A percentile compares a stretch with the other conserved stretches of the same genome.
Evolutionary conservation across 1,140 invertebrate species (phyloP).

Genomic region (Odontomachus brunneus): DNA sequence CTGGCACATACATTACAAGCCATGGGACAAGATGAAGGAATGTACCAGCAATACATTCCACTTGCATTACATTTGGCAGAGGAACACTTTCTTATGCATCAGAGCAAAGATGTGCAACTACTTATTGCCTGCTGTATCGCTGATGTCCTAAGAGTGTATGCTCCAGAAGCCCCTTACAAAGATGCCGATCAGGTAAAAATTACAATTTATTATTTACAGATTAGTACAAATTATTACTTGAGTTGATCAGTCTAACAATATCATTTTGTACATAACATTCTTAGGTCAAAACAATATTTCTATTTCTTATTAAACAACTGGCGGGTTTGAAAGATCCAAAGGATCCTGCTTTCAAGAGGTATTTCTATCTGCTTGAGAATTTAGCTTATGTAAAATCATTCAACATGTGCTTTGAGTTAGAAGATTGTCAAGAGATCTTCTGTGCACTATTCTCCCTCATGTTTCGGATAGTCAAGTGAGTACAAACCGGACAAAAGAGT

Average conservation of each 20-base stretch:
- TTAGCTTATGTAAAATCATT: conserved; percentile 99
- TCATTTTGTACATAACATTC: conserved; percentile 23
- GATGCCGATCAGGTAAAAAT: conserved; percentile 95
- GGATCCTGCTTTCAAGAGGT: conserved; percentile 98
- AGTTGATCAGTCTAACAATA: background rate
- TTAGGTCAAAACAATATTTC: conserved; percentile 93
- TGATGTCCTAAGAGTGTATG: conserved; percentile 98
- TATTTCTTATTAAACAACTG: conserved; percentile 98
- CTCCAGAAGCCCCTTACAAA: conserved; percentile 99
- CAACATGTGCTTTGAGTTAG: conserved; percentile 99
- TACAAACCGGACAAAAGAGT: conserved; percentile 56
- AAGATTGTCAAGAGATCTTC: conserved; percentile 99
- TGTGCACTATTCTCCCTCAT: conserved; percentile 97
- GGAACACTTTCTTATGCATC: conserved; percentile 96
- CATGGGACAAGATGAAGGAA: conserved; percentile 97
- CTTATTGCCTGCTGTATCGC: conserved; percentile 98
- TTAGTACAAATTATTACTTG: conserved; percentile 18
- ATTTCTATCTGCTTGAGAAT: conserved; percentile 98
- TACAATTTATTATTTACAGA: background rate
- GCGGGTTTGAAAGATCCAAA: conserved; percentile 97
- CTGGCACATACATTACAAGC: conserved; percentile 97
- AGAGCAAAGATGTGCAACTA: conserved; percentile 96
- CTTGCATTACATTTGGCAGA: conserved; percentile 97
- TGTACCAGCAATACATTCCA: conserved; percentile 96
- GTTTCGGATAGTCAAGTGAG: conserved; percentile 98